phyloP scores from a whole-genome alignment of 2,797 vertebrate genomes.

The Okamejei kenojei region DNA sequence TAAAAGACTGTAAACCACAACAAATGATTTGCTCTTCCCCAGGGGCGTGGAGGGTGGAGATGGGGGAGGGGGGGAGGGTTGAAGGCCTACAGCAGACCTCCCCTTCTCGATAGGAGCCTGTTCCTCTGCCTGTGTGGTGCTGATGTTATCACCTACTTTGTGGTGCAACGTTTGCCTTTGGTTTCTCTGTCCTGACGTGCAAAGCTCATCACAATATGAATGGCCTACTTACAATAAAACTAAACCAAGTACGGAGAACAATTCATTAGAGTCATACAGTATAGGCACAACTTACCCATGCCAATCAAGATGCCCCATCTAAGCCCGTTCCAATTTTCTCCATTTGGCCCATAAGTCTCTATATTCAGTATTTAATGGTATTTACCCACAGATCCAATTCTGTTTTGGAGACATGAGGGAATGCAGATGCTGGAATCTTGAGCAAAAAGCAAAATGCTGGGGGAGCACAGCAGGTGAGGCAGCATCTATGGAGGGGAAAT shows the following conservation, averaged over 20 bases:
- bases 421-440: no score
- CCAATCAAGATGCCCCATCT: no score
- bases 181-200: not conserved
- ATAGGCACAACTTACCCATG: no score
- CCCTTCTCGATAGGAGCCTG: not conserved
- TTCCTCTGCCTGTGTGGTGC: not conserved
- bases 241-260: not conserved
- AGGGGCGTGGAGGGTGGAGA: not conserved
- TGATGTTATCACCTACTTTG: not conserved
- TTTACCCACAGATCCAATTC: not conserved
- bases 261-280: not conserved
- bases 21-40: not conserved
- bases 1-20: not conserved
- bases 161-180: not conserved
- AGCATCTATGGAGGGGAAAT: no score
- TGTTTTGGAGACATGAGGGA: no score
- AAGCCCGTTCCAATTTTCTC: no score
- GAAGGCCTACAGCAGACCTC: not conserved
- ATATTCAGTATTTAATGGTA: not conserved
- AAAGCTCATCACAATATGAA: not conserved
- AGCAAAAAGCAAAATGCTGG: no score
- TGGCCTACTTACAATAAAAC: not conserved
- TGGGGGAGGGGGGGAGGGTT: not conserved
- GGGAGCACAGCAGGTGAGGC: no score
- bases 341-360: no score